A percentile compares a stretch with the other conserved stretches of the same genome.
Conservation (phyloP, 2,113 vertebrate genomes). For the Nothocercus nigrocapillus region DNA sequence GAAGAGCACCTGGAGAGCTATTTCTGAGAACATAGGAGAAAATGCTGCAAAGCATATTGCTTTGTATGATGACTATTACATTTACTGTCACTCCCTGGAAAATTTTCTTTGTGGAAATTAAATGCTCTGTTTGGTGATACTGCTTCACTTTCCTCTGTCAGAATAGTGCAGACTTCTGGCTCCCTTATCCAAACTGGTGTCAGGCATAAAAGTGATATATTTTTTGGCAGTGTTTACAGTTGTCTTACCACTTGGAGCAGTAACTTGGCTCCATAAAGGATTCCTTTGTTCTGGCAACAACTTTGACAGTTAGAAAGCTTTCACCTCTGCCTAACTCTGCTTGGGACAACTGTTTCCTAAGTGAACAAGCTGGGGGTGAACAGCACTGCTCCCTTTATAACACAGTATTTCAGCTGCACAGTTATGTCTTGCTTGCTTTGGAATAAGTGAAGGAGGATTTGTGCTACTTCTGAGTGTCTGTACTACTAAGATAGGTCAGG, state of each 20-base stretch:
- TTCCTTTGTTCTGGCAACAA: background rate
- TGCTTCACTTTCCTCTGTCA: fast-evolving
- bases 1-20: background rate
- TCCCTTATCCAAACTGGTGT: background rate
- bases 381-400: background rate
- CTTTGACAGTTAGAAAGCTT: background rate
- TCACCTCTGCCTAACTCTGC: background rate
- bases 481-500: background rate
- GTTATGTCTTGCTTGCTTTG: background rate
- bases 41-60: background rate
- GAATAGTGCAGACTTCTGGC: fast-evolving
- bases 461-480: background rate
- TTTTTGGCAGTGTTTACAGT: background rate
- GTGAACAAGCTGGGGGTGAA: background rate
- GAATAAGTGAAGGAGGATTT: background rate
- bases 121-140: background rate
- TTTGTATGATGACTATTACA: fast-evolving
- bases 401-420: background rate
- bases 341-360: background rate
- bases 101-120: background rate
- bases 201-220: background rate
- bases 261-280: background rate
- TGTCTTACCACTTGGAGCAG: background rate
- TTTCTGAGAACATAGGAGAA: background rate
- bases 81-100: background rate